Evolutionary conservation across 2,797 vertebrate species (phyloP), one percentile per base, ranked within the genome.

Genomic region (Carduelis carduelis): DNA sequence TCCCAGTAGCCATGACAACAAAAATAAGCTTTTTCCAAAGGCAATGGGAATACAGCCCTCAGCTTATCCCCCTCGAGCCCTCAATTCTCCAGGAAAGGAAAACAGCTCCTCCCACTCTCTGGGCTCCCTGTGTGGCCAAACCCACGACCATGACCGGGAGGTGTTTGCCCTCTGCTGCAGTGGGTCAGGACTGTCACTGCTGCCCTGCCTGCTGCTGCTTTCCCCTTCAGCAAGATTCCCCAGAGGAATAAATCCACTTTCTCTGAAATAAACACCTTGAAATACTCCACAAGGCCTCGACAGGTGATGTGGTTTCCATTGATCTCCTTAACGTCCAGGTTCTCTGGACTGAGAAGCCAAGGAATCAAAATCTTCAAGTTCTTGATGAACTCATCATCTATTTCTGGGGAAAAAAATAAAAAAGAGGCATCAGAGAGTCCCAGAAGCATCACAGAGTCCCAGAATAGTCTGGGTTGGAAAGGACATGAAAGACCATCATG

Each of bases 221-320:
- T 59, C 30, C 87, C 37, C 26, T 68, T 34, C 7, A 50, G 50
- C 35, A 44, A 18, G 71, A 6, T 12, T 43, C 55, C 52, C 16
- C n/a, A 13, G 34, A 44, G 13, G 16, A 47, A 56, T 3, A 27
- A 89, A 53, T 5, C 55, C 9, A 10, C 6, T 37, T 46, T 50
- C 41, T 24, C 50, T 26, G 14, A 43, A 60, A 32, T 9, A 53
- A 84, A 8, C 95, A 99, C 99, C 99, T 99, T 99, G 95, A 99
- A 99, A 96, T 99, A 99, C 93, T 99, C 99, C 97, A 99, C 94
- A 78, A 99, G 98, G 93, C 99, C 99, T 86, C 99, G 98, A 93
- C 99, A 99, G 91, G 99, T 99, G 98, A 99, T 99, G 34, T 99
- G 98, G 96, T 99, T 99, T 74, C 99, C 99, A 47, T 99, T 99